Conservation (phyloP, 2,888 invertebrate genomes). For the Xanthorhoe spadicearia region DNA sequence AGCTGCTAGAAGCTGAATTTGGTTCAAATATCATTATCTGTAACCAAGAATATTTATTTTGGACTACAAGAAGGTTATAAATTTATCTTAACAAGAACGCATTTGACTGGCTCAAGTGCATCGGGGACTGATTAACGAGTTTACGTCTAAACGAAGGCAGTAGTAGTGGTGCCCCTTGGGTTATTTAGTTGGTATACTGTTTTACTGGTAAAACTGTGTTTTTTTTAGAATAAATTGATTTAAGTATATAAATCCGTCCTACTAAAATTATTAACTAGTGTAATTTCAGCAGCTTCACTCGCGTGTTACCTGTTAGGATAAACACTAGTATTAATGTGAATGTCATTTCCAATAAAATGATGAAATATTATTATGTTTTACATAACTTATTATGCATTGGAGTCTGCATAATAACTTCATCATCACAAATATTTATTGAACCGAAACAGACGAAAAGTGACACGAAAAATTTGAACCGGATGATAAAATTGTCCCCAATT, state of each 20-base stretch:
- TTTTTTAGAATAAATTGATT: neutral
- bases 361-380: too few relatives aligned
- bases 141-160: slow-evolving; percentile 34
- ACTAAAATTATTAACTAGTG: too few relatives aligned
- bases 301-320: too few relatives aligned
- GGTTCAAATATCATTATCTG: neutral
- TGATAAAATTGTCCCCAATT: slow-evolving; percentile 17
- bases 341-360: too few relatives aligned
- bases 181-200: slow-evolving; percentile 13
- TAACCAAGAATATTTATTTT: neutral
- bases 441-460: neutral
- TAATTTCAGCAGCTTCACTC: too few relatives aligned
- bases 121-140: slow-evolving; percentile 49
- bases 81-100: slow-evolving; percentile 6
- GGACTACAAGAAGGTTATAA: neutral
- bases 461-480: neutral
- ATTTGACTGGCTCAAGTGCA: slow-evolving; percentile 33
- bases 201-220: slow-evolving; percentile 1
- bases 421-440: too few relatives aligned
- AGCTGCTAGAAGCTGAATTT: too few relatives aligned
- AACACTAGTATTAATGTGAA: too few relatives aligned
- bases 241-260: neutral
- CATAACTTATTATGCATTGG: too few relatives aligned
- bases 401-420: too few relatives aligned
- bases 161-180: slow-evolving; percentile 8